A percentile compares a stretch with the other conserved stretches of the same genome.
phyloP scores from a whole-genome alignment of 2,888 invertebrate genomes.

The Xestia sexstrigata region DNA sequence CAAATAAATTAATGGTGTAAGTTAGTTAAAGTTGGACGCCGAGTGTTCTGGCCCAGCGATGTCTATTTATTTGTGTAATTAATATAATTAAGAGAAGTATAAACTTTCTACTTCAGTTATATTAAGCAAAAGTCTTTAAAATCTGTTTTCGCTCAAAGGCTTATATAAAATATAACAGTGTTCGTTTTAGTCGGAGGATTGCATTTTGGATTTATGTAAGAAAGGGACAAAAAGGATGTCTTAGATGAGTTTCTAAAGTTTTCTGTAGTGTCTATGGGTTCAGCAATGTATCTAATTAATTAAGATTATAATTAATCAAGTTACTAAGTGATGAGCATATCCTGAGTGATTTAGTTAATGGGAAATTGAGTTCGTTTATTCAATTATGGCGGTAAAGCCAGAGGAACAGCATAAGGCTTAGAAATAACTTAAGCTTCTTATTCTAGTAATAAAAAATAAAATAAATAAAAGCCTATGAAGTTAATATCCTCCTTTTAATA shows the following conservation, averaged over 20 bases:
- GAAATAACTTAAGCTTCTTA: neutral
- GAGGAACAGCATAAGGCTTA: neutral
- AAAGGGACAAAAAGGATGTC: slow-evolving; percentile 14
- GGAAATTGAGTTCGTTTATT: neutral
- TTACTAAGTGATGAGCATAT: neutral
- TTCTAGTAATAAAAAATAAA: no score
- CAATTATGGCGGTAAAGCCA: neutral
- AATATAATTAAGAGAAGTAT: slow-evolving; percentile 61
- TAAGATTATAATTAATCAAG: neutral
- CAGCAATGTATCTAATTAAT: slow-evolving; percentile 8
- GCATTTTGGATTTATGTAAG: slow-evolving; percentile 31
- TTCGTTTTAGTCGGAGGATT: slow-evolving; percentile 41
- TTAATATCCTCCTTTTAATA: no score
- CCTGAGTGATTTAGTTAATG: neutral
- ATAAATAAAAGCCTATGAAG: neutral
- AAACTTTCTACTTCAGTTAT: slow-evolving; percentile 57
- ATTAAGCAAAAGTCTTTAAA: slow-evolving; percentile 54
- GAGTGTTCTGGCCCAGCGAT: slow-evolving; percentile 59
- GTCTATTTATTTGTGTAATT: slow-evolving; percentile 58
- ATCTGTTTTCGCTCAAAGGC: slow-evolving; percentile 49
- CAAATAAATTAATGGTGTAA: slow-evolving; percentile 74
- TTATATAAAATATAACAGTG: slow-evolving; percentile 35
- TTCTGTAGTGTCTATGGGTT: neutral
- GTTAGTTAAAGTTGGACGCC: slow-evolving; percentile 71
- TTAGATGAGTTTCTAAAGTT: slow-evolving; percentile 14